Conservation (phyloP, 1,140 invertebrate genomes). For the Conus ventricosus region DNA sequence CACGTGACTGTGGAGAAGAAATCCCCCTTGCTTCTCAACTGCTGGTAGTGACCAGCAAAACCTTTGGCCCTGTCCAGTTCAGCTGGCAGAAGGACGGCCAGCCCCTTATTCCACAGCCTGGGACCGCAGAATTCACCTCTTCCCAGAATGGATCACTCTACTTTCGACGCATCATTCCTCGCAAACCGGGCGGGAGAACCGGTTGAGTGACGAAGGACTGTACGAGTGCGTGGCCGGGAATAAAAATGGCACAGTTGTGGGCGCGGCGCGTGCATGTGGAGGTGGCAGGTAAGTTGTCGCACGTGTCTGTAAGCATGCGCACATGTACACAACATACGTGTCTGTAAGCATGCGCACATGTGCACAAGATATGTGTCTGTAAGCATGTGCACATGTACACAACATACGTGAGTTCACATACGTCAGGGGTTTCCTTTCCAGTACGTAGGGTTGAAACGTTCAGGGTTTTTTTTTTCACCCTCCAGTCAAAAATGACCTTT, state of each 20-base stretch:
- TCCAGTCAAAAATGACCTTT: no score
- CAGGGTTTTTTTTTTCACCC: no score
- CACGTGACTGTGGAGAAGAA: slow-evolving; percentile 52
- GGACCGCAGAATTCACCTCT: slow-evolving; percentile 56
- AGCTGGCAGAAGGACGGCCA: slow-evolving; percentile 49
- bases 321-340: no score
- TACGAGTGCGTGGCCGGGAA: slow-evolving; percentile 54
- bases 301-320: no score
- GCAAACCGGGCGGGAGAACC: slow-evolving; percentile 55
- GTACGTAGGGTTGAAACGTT: no score
- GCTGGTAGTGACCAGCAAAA: slow-evolving; percentile 37
- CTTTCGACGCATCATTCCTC: slow-evolving; percentile 59
- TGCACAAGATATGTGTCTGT: no score
- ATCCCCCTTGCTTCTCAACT: slow-evolving; percentile 49
- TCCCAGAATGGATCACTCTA: slow-evolving; percentile 72
- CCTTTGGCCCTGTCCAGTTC: slow-evolving; percentile 32
- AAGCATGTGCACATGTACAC: no score
- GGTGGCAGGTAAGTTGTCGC: slow-evolving; percentile 34
- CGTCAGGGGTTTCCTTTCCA: no score
- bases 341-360: no score
- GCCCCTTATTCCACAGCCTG: slow-evolving; percentile 29
- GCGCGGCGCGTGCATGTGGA: slow-evolving; percentile 49
- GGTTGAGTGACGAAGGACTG: slow-evolving; percentile 50
- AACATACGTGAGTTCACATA: no score
- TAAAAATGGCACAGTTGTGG: slow-evolving; percentile 47